Evolutionary conservation across 1,140 invertebrate genomes (phyloP).

Genomic region (Choristoneura fumiferana): DNA sequence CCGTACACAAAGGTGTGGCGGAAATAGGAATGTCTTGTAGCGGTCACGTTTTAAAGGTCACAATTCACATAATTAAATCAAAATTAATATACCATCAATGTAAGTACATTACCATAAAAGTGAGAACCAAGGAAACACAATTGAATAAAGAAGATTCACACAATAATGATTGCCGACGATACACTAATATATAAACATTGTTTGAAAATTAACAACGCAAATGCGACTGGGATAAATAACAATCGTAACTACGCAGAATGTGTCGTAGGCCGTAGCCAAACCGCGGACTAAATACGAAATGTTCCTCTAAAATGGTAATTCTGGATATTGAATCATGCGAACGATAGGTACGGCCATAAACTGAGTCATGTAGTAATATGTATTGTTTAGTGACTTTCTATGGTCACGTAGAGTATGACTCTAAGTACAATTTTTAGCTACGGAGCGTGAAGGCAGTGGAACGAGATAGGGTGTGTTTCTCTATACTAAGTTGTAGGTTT

Average conservation of each 20-base stretch:
- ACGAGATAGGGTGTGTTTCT: constrained; percentile 34
- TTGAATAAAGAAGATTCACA: too few species aligned
- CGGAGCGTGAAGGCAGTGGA: constrained; percentile 25
- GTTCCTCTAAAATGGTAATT: constrained; percentile 49
- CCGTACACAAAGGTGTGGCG: too few species aligned
- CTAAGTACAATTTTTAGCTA: constrained; percentile 18
- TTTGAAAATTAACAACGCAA: constrained; percentile 9
- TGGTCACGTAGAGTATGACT: constrained; percentile 20
- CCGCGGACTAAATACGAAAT: constrained; percentile 39
- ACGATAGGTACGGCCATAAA: constrained; percentile 24
- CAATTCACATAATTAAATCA: background rate
- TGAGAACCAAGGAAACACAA: too few species aligned
- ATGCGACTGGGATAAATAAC: background rate
- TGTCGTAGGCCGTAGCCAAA: constrained; percentile 18
- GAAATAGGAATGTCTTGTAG: too few species aligned
- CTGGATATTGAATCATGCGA: constrained; percentile 47
- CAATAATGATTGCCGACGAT: too few species aligned
- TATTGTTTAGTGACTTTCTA: constrained; percentile 34
- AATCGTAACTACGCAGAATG: constrained; percentile 40
- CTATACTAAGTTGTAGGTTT: constrained; percentile 32
- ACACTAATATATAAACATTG: too few species aligned
- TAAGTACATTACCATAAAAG: too few species aligned
- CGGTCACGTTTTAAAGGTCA: background rate
- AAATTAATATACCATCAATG: too few species aligned
- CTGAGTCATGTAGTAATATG: constrained; percentile 27